A percentile compares a stretch with the other conserved stretches of the same genome.
phyloP scores from a whole-genome alignment of 2,888 invertebrate genomes.

The Polydrusus tereticollis region DNA sequence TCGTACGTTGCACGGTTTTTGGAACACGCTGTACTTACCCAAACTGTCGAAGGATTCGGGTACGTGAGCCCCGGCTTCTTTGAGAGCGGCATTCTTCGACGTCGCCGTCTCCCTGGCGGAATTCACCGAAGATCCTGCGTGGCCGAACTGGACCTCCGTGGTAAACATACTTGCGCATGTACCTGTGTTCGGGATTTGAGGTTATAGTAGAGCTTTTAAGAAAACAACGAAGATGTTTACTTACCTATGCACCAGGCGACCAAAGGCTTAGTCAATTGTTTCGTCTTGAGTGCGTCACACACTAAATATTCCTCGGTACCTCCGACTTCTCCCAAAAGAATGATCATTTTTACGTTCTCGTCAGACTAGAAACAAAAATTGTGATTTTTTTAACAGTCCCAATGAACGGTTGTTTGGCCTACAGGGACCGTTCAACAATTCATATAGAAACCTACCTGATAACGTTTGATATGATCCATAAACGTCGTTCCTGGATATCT shows the following conservation, averaged over 20 bases:
- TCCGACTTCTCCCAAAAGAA: constrained; percentile 98
- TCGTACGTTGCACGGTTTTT: too few species aligned
- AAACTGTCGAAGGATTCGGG: constrained; percentile 91
- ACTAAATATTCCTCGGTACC: constrained; percentile 98
- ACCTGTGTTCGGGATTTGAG: constrained; percentile 46
- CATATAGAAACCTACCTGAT: constrained; percentile 68
- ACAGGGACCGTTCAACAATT: too few species aligned
- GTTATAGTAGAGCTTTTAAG: background rate
- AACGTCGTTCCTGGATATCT: constrained; percentile 96
- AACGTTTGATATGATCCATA: constrained; percentile 91
- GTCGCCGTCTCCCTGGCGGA: constrained; percentile 89
- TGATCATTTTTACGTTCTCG: constrained; percentile 92
- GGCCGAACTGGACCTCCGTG: constrained; percentile 94
- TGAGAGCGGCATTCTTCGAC: constrained; percentile 89
- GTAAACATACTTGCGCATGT: constrained; percentile 82
- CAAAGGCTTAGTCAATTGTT: constrained; percentile 90
- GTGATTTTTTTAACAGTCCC: background rate
- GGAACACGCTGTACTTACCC: constrained; percentile 54
- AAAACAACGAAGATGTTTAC: constrained; percentile 7
- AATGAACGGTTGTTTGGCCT: too few species aligned
- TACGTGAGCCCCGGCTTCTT: constrained; percentile 88
- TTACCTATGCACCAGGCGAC: constrained; percentile 98
- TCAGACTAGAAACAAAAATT: constrained; percentile 70
- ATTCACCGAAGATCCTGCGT: constrained; percentile 98
- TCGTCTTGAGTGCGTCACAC: constrained; percentile 85